phyloP scores from a whole-genome alignment of 2,888 invertebrate genomes.

The Cistogaster globosa region DNA sequence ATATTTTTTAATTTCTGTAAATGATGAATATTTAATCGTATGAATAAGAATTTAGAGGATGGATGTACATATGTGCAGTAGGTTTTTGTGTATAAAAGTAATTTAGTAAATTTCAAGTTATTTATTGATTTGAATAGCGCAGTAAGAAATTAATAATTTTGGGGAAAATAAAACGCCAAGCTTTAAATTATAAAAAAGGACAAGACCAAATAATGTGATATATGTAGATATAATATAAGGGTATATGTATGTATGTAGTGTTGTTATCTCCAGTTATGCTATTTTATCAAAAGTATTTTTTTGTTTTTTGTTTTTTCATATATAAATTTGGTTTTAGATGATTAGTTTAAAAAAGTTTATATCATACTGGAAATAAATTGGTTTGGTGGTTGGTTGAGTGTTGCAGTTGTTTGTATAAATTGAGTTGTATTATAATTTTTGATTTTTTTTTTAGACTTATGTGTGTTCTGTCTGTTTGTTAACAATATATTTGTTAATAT shows the following conservation, averaged over 20 bases:
- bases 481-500: conserved; percentile 30
- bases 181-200: not conserved
- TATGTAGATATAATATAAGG: not conserved
- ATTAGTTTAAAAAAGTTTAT: conserved; percentile 23
- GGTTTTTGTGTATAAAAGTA: conserved; percentile 30
- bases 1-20: conserved; percentile 18
- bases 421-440: conserved; percentile 20
- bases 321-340: conserved; percentile 34
- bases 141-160: not conserved
- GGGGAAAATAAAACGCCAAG: not conserved
- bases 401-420: conserved; percentile 20
- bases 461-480: conserved; percentile 11
- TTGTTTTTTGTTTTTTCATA: no score
- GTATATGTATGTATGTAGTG: not conserved
- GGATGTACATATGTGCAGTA: conserved; percentile 19
- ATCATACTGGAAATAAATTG: conserved; percentile 29
- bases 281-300: not conserved
- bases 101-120: conserved; percentile 22
- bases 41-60: conserved; percentile 36
- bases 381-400: conserved; percentile 19
- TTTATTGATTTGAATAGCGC: conserved; percentile 34
- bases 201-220: not conserved
- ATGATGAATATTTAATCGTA: conserved; percentile 41
- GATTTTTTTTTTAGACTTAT: conserved; percentile 5
- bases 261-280: not conserved